A percentile compares a stretch with the other conserved stretches of the same genome.
These are phyloP conservation scores for Chironomus tepperi DNA, from an alignment of 1,140 invertebrate genomes.

Conservation along the genomic window DNA sequence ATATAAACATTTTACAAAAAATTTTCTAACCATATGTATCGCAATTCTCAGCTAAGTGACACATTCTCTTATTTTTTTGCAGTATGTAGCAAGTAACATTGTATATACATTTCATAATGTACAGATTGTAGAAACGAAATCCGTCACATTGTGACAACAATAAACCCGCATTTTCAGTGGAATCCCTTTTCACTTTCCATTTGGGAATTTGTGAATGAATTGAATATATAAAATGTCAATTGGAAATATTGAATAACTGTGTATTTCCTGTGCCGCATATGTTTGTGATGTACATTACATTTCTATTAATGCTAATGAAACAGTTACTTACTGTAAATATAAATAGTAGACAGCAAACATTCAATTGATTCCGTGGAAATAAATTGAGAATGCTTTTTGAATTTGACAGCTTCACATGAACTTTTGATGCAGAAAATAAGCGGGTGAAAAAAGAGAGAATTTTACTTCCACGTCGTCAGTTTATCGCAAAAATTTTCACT, in stretches of 20 bases:
- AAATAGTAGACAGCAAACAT: neutral
- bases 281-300: too few species aligned
- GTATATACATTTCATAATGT: neutral
- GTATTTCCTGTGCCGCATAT: too few species aligned
- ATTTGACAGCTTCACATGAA: neutral
- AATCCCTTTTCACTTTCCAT: too few species aligned
- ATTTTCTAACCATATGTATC: neutral
- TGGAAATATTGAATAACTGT: too few species aligned
- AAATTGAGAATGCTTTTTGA: neutral
- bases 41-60: neutral
- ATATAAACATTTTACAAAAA: neutral
- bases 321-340: too few species aligned
- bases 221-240: too few species aligned
- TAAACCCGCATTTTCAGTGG: too few species aligned
- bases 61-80: neutral
- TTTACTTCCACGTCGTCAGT: neutral
- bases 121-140: neutral
- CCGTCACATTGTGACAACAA: neutral
- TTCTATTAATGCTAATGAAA: too few species aligned
- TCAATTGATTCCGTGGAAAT: neutral
- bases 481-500: constrained; percentile 6
- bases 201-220: too few species aligned
- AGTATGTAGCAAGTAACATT: neutral
- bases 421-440: neutral
- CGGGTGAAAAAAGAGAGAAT: neutral